phyloP scores from a whole-genome alignment of 1,140 invertebrate genomes.

The Trachelipus rathkii region DNA sequence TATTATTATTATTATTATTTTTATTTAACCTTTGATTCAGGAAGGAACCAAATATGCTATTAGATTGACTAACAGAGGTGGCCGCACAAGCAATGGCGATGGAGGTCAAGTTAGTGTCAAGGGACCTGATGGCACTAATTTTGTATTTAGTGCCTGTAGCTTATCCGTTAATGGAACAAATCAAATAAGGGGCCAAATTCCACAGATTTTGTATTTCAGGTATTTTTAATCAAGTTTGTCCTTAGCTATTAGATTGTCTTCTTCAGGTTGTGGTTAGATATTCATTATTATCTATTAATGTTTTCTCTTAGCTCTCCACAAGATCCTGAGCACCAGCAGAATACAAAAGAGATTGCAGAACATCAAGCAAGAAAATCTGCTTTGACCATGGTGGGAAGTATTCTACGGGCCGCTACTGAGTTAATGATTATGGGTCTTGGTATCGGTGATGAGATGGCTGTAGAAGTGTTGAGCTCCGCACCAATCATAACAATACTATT shows the following conservation, averaged over 20 bases:
- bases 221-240: background rate
- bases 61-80: slow-evolving; percentile 82
- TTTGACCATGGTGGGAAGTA: slow-evolving; percentile 65
- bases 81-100: slow-evolving; percentile 87
- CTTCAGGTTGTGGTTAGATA: too few relatives aligned
- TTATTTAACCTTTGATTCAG: slow-evolving; percentile 49
- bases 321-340: slow-evolving; percentile 62
- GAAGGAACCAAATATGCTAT: slow-evolving; percentile 86
- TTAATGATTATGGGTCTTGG: slow-evolving; percentile 64
- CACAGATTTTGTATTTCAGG: slow-evolving; percentile 85
- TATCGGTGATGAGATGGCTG: slow-evolving; percentile 55
- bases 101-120: slow-evolving; percentile 78
- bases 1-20: background rate
- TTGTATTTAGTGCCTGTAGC: slow-evolving; percentile 86
- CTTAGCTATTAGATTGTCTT: too few relatives aligned
- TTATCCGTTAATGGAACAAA: slow-evolving; percentile 93
- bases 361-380: slow-evolving; percentile 68
- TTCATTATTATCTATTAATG: too few relatives aligned
- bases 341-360: slow-evolving; percentile 64
- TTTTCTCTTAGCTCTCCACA: slow-evolving; percentile 58
- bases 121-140: slow-evolving; percentile 86
- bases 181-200: slow-evolving; percentile 87
- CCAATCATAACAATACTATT: slow-evolving; percentile 68
- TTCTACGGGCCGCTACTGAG: slow-evolving; percentile 67
- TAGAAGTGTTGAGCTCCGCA: slow-evolving; percentile 58